These are phyloP conservation scores for Kudoa iwatai DNA, from an alignment of 30 jellyfish, hydroid and myxozoan genomes.

Conservation along the genomic window DNA sequence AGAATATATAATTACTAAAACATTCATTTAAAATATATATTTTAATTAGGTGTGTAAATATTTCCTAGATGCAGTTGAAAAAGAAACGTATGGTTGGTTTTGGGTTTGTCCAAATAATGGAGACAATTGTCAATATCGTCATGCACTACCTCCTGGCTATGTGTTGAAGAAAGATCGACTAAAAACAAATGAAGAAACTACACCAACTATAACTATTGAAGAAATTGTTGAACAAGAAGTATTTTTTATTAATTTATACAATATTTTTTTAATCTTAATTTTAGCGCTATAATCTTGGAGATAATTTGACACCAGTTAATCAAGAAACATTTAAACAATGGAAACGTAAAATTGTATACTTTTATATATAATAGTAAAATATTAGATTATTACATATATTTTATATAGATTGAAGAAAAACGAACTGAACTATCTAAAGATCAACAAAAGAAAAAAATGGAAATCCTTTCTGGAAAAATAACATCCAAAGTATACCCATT, in stretches of 20 bases:
- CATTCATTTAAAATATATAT: too few relatives aligned
- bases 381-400: neutral
- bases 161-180: slow-evolving; percentile 32
- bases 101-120: slow-evolving; percentile 78
- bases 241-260: slow-evolving; percentile 2
- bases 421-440: slow-evolving; percentile 13
- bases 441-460: slow-evolving; percentile 32
- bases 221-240: slow-evolving; percentile 25
- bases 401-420: slow-evolving; percentile 17
- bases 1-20: too few relatives aligned
- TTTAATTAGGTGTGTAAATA: slow-evolving; percentile 28
- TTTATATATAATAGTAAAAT: neutral
- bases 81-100: slow-evolving; percentile 69
- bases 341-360: slow-evolving; percentile 30
- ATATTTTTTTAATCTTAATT: neutral
- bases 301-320: slow-evolving; percentile 37
- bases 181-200: slow-evolving; percentile 9
- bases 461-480: slow-evolving; percentile 30
- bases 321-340: slow-evolving; percentile 39
- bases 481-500: neutral
- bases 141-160: slow-evolving; percentile 88
- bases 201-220: slow-evolving; percentile 1
- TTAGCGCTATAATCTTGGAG: slow-evolving; percentile 31
- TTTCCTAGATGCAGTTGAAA: slow-evolving; percentile 81
- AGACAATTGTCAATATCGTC: slow-evolving; percentile 46